A percentile compares a stretch with the other conserved stretches of the same genome.
Conservation (phyloP, 2,797 vertebrate species). For the Hydrocynus forskahlii region DNA sequence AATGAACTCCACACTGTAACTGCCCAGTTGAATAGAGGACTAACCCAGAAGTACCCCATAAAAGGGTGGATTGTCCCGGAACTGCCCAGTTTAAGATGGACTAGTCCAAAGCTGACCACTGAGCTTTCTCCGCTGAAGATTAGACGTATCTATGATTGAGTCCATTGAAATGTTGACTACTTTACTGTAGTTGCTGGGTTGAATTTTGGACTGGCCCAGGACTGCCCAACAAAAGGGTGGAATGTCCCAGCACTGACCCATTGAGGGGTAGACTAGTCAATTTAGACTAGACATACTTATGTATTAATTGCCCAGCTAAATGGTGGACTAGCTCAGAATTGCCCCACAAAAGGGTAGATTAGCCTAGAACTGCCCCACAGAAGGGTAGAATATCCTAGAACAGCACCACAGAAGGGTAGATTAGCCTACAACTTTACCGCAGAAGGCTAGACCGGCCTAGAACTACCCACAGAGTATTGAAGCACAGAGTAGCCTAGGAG, state of each 20-base stretch:
- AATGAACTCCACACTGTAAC: no score
- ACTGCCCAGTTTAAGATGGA: background rate
- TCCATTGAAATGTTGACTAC: no score
- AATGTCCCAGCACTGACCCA: background rate
- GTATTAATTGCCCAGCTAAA: background rate
- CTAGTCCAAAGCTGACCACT: background rate
- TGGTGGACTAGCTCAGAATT: background rate
- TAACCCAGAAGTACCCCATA: background rate
- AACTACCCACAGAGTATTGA: no score
- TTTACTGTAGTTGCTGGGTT: no score
- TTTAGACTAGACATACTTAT: no score
- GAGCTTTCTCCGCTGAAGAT: no score
- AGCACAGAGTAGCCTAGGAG: background rate
- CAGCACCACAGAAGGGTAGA: background rate
- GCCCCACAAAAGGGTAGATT: background rate
- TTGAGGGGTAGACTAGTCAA: background rate
- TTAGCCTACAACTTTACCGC: background rate
- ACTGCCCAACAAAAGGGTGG: background rate
- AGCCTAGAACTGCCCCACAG: background rate
- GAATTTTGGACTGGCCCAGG: background rate
- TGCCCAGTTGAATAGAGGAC: background rate
- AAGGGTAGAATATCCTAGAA: background rate
- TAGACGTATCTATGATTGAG: no score
- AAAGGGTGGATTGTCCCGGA: background rate
- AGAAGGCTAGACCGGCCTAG: no score